phyloP scores from a whole-genome alignment of 2,797 vertebrate species.

The Xenops minutus region DNA sequence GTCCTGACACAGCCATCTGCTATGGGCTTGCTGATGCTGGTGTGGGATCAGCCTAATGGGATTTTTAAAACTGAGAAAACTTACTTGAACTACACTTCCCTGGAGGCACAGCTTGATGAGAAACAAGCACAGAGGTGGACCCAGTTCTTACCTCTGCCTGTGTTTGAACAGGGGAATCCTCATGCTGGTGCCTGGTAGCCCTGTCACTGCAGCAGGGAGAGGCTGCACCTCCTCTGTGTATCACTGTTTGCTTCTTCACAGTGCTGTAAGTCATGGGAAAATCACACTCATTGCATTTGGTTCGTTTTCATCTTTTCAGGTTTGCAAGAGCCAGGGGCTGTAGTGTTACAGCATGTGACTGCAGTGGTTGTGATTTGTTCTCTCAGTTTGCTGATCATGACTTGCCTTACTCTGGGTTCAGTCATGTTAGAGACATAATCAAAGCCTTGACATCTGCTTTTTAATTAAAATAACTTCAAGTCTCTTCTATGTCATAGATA shows the following conservation, averaged over 20 bases:
- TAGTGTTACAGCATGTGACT: not conserved
- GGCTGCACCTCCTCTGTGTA: not conserved
- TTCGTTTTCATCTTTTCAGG: not conserved
- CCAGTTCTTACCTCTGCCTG: fast-evolving
- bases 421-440: not conserved
- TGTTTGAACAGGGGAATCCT: not conserved
- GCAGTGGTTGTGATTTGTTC: not conserved
- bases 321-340: not conserved
- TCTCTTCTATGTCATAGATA: not conserved
- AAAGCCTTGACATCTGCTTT: not conserved
- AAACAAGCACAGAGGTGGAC: not conserved
- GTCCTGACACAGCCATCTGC: not conserved
- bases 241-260: not conserved
- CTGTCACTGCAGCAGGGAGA: fast-evolving
- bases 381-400: not conserved
- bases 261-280: not conserved
- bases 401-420: not conserved
- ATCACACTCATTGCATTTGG: not conserved
- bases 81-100: not conserved
- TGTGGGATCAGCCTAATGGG: not conserved
- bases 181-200: not conserved
- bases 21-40: not conserved
- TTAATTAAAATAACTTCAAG: not conserved
- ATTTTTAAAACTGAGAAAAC: not conserved
- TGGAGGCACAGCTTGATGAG: not conserved